A percentile compares a stretch with the other conserved stretches of the same genome.
Conservation (phyloP, 2,113 vertebrate species). For the Solea senegalensis region DNA sequence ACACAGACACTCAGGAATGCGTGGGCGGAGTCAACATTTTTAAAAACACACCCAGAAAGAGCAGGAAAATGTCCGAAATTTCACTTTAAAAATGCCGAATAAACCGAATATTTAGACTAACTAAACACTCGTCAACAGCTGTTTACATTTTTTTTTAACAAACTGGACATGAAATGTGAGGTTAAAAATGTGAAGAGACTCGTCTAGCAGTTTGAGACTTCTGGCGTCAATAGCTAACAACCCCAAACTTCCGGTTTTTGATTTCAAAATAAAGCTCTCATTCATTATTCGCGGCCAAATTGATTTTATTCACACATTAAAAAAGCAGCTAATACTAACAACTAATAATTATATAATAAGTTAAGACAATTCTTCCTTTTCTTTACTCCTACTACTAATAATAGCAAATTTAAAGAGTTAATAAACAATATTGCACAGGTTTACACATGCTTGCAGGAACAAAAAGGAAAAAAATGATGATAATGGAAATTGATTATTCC, state of each 20-base stretch:
- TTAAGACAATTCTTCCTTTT: too few relatives aligned
- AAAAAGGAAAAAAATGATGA: too few relatives aligned
- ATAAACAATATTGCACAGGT: too few relatives aligned
- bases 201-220: constrained; percentile 21
- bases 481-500: too few relatives aligned
- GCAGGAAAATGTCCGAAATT: not conserved
- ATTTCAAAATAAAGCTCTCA: constrained; percentile 49
- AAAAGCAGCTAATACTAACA: too few relatives aligned
- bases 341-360: not conserved
- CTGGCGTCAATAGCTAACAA: not conserved
- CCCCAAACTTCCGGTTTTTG: not conserved
- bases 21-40: constrained; percentile 54
- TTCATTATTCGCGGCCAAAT: not conserved
- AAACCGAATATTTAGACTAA: too few relatives aligned
- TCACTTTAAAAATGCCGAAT: not conserved
- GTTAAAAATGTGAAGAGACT: not conserved
- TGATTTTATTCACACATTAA: not conserved
- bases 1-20: constrained; percentile 64
- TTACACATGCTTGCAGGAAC: too few relatives aligned
- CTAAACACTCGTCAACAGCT: too few relatives aligned
- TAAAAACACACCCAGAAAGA: not conserved
- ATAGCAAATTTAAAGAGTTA: not conserved
- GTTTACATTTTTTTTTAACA: not conserved
- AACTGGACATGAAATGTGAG: too few relatives aligned
- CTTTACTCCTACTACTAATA: not conserved